Evolutionary conservation across 2,113 vertebrate species (phyloP).

Genomic region (Petromus typicus): DNA sequence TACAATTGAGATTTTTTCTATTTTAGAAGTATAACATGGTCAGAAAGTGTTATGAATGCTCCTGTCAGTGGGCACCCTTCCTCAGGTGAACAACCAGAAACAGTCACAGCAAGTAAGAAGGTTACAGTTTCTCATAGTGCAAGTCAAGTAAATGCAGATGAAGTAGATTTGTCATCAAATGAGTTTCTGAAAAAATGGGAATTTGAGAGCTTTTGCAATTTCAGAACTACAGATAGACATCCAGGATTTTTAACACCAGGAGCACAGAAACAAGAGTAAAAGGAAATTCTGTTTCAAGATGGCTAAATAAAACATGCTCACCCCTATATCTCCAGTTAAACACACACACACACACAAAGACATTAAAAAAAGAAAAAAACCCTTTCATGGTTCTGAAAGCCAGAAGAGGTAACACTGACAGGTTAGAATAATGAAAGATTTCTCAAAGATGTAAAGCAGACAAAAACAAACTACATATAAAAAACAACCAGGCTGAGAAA

Average conservation of each 20-base stretch:
- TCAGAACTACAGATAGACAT: background rate
- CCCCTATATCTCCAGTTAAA: background rate
- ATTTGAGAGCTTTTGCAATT: background rate
- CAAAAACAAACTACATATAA: background rate
- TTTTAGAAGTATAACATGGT: conserved; percentile 11
- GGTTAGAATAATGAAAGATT: background rate
- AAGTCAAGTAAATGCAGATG: background rate
- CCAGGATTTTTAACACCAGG: background rate
- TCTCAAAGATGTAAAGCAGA: conserved; percentile 15
- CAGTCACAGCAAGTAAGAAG: background rate
- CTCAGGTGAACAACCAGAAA: background rate
- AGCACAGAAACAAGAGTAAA: conserved; percentile 26
- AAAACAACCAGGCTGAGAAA: conserved; percentile 31
- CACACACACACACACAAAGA: background rate
- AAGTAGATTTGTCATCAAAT: conserved; percentile 15
- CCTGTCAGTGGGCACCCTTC: background rate
- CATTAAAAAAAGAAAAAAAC: background rate
- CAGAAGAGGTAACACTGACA: background rate
- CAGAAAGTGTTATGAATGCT: background rate
- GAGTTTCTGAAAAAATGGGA: background rate
- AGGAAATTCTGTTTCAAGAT: background rate
- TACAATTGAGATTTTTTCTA: background rate
- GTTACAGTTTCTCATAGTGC: background rate
- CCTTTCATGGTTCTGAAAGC: background rate
- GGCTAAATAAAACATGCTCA: background rate